Percentiles rank a stretch among this genome's conserved stretches.
Conservation (phyloP, 2,888 invertebrate genomes). For the Eumacrocentrus americanus region DNA sequence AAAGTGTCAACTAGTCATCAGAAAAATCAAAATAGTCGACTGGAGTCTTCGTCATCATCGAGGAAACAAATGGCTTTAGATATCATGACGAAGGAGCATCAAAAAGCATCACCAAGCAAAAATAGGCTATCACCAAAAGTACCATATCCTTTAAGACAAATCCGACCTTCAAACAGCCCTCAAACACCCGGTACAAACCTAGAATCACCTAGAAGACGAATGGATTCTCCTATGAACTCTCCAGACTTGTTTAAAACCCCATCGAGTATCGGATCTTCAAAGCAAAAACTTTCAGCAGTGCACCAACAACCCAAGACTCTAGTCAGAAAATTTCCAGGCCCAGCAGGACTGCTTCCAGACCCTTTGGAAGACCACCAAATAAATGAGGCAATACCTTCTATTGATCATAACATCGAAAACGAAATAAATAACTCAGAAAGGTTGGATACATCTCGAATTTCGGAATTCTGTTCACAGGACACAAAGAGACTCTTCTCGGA, state of each 20-base stretch:
- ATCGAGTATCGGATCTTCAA: neutral
- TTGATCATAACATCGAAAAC: conserved; percentile 20
- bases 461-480: conserved; percentile 48
- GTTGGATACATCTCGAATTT: conserved; percentile 3
- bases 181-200: neutral
- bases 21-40: conserved; percentile 26
- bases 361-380: conserved; percentile 9
- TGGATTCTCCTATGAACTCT: neutral
- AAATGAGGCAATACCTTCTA: conserved; percentile 15
- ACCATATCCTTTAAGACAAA: conserved; percentile 21
- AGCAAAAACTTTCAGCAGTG: conserved; percentile 5
- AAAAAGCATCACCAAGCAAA: neutral
- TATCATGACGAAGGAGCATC: conserved; percentile 22
- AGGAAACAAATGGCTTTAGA: conserved; percentile 29
- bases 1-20: conserved; percentile 17
- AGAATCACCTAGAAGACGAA: neutral
- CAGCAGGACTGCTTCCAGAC: conserved; percentile 60
- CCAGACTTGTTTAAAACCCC: conserved; percentile 25
- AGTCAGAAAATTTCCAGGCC: conserved; percentile 62
- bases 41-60: neutral
- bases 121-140: conserved; percentile 12
- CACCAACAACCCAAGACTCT: conserved; percentile 35
- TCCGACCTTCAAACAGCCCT: neutral
- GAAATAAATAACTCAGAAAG: conserved; percentile 16
- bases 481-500: conserved; percentile 51